A percentile compares a stretch with the other conserved stretches of the same genome.
Evolutionary conservation across 2,113 vertebrate species (phyloP).

Genomic region (Myotis yumanensis): DNA sequence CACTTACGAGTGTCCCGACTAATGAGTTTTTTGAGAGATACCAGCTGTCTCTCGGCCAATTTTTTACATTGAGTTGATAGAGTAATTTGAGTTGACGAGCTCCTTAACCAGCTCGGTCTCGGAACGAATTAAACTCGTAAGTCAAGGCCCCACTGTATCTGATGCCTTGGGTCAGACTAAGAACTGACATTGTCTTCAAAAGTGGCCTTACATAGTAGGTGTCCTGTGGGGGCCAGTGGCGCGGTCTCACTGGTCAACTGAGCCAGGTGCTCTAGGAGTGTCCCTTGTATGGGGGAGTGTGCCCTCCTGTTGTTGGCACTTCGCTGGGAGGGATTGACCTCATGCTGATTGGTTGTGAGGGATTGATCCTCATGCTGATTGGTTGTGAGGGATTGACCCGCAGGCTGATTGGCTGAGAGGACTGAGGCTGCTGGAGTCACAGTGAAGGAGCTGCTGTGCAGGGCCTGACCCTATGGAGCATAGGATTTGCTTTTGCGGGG

Average conservation of each 20-base stretch:
- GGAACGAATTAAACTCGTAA: too few species aligned
- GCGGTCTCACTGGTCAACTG: neutral
- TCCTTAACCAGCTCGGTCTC: too few species aligned
- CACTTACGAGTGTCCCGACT: too few species aligned
- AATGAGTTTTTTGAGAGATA: too few species aligned
- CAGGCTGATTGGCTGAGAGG: neutral
- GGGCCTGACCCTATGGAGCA: neutral
- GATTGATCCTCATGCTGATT: neutral
- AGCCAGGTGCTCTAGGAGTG: neutral
- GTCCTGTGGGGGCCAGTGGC: neutral
- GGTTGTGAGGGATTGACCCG: neutral
- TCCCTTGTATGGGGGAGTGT: neutral
- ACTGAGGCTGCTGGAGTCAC: too few species aligned
- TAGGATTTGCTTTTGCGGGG: neutral
- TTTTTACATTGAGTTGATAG: too few species aligned
- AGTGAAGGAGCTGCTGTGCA: neutral
- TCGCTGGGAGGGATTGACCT: too few species aligned
- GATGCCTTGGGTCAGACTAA: neutral
- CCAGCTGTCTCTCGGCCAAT: too few species aligned
- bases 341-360: neutral
- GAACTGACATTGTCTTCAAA: slow-evolving; percentile 8
- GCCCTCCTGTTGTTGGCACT: neutral
- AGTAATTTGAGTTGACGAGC: too few species aligned
- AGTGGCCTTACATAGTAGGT: neutral
- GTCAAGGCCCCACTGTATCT: too few species aligned